Base-by-base conservation (phyloP, 30 jellyfish, hydroid and myxozoan genomes). In the Turritopsis rubra region DNA sequence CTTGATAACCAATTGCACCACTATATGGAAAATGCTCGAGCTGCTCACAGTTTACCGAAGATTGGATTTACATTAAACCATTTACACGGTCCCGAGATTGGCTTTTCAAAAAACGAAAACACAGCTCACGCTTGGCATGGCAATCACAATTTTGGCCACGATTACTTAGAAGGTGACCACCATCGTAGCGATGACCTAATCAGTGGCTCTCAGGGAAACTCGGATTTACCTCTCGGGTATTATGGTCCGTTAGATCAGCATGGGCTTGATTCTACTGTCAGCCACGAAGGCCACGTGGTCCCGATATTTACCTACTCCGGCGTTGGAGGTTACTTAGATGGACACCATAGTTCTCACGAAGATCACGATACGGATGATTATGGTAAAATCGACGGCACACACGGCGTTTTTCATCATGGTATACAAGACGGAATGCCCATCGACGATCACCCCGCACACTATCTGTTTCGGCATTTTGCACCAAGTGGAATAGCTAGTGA, bases 391-490 rank as follows among this genome's bases (percentile, higher is more conserved):
- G 77, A 68, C 4, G 19, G 77, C 0, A 68, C 31, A 7, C 76
- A 66, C 17, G 76, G 76, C 4, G 77, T 27, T 68, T 68, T 68
- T 0, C 82, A 74, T 29, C 82, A 74, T 1, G 82, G 82, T 0
- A 0, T 74, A 21, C 65, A 26, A 24, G 82, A 74, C 9, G 65
- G 65, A 23, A 24, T 82, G 41, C 88, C 88, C 19, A 25, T 82
- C 0, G 88, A 82, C 88, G 88, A 82, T 25, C 88, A 82, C 29
- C 88, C 88, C 0, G 88, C 88, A 16, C 88, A 82, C 66, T 71
- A 82, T 82, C 72, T 82, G 28, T 82, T 82, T 4, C 68, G 83
- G 24, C 88, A 82, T 66, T 65, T 82, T n/a, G 83, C 88, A 17
- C 70, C 66, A 21, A 87, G 87, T 0, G 83, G 83, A 1, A n/a